These are phyloP conservation scores for Syndactyla subalaris DNA, from an alignment of 2,797 vertebrate species.

Conservation along the genomic window DNA sequence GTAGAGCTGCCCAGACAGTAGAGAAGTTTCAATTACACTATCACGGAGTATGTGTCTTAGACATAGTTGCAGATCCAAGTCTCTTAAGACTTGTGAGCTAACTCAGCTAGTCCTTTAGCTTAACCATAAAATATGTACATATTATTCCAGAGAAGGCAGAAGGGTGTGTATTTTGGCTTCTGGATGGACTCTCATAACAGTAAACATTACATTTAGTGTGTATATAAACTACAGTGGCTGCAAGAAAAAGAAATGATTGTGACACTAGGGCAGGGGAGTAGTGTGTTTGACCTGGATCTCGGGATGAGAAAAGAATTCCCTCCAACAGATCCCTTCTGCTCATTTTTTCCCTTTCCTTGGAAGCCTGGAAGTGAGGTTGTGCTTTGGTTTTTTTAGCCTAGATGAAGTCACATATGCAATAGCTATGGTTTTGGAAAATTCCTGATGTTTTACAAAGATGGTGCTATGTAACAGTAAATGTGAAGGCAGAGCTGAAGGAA, in stretches of 20 bases:
- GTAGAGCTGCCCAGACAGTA: not conserved
- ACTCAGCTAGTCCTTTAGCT: not conserved
- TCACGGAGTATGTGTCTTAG: not conserved
- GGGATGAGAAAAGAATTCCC: not conserved
- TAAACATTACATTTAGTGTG: not conserved
- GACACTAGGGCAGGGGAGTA: not conserved
- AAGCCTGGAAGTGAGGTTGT: not conserved
- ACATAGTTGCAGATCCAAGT: not conserved
- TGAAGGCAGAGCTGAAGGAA: not conserved
- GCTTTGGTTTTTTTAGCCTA: not conserved
- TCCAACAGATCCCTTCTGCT: not conserved
- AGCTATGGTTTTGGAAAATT: not conserved
- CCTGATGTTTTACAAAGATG: not conserved
- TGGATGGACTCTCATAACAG: not conserved
- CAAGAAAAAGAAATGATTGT: not conserved
- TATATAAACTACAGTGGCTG: not conserved
- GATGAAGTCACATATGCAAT: not conserved
- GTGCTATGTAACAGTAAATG: not conserved
- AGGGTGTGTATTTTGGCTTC: not conserved
- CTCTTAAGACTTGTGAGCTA: not conserved
- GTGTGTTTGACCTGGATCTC: not conserved
- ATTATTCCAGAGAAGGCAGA: not conserved
- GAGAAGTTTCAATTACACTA: not conserved
- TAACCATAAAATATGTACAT: not conserved
- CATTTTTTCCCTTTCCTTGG: not conserved